These are phyloP conservation scores for Margaritifera margaritifera DNA, from an alignment of 2,888 invertebrate species.

Conservation along the genomic window DNA sequence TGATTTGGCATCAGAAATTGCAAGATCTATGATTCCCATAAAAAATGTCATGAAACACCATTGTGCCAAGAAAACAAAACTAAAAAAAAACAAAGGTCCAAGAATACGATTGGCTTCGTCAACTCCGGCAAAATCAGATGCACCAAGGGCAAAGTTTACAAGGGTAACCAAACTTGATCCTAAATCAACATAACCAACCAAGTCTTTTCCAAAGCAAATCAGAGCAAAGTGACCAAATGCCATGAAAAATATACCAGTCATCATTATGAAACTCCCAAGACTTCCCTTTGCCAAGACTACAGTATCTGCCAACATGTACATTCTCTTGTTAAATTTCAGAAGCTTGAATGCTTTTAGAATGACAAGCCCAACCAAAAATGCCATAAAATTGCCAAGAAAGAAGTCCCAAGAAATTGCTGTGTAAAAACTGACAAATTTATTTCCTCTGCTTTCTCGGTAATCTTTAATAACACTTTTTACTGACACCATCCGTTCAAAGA, in stretches of 20 bases:
- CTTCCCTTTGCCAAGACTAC: slow-evolving; percentile 21
- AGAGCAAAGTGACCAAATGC: slow-evolving; percentile 42
- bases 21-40: slow-evolving; percentile 45
- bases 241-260: slow-evolving; percentile 28
- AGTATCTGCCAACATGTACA: slow-evolving; percentile 39
- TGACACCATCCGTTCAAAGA: slow-evolving; percentile 42
- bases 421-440: slow-evolving; percentile 50
- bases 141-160: slow-evolving; percentile 44
- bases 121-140: slow-evolving; percentile 42
- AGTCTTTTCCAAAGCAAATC: slow-evolving; percentile 36
- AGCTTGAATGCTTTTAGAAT: slow-evolving; percentile 52
- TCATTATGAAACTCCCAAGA: slow-evolving; percentile 32
- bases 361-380: slow-evolving; percentile 40
- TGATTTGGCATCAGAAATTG: slow-evolving; percentile 30
- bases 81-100: slow-evolving; percentile 46
- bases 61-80: slow-evolving; percentile 36
- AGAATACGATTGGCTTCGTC: slow-evolving; percentile 28
- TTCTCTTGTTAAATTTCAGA: slow-evolving; percentile 46
- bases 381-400: slow-evolving; percentile 43
- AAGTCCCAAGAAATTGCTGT: slow-evolving; percentile 45
- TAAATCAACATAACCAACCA: slow-evolving; percentile 34
- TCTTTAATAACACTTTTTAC: slow-evolving; percentile 32
- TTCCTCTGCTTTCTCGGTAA: slow-evolving; percentile 20
- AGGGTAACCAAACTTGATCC: slow-evolving; percentile 30
- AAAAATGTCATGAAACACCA: slow-evolving; percentile 46